These are phyloP conservation scores for Diglossa cyanea DNA, from an alignment of 2,797 vertebrate species.

Conservation along the genomic window DNA sequence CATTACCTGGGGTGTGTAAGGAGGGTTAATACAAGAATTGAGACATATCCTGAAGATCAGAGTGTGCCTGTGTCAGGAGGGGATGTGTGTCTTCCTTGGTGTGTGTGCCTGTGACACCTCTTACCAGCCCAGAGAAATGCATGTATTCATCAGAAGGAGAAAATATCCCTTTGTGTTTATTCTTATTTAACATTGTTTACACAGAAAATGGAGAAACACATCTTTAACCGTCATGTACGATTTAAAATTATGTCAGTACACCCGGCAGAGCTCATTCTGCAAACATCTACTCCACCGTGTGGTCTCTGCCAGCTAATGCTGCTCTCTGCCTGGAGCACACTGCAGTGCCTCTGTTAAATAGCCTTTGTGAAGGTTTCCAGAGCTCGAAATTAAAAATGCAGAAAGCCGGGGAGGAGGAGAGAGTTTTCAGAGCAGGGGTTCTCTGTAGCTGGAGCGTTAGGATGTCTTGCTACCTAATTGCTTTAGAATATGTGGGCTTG, in stretches of 20 bases:
- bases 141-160: slow-evolving; percentile 43
- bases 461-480: slow-evolving; percentile 50
- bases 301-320: slow-evolving; percentile 62
- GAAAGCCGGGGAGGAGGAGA: background rate
- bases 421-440: background rate
- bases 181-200: slow-evolving; percentile 70
- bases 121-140: slow-evolving; percentile 4
- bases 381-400: slow-evolving; percentile 36
- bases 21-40: background rate
- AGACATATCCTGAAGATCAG: slow-evolving; percentile 24
- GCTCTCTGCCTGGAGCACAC: slow-evolving; percentile 15
- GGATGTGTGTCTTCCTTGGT: background rate
- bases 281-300: slow-evolving; percentile 72
- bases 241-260: slow-evolving; percentile 47
- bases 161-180: slow-evolving; percentile 57
- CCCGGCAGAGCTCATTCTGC: slow-evolving; percentile 39
- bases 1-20: background rate
- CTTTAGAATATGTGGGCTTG: background rate
- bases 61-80: background rate
- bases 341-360: slow-evolving; percentile 35
- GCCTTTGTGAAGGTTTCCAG: slow-evolving; percentile 45
- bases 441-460: slow-evolving; percentile 2
- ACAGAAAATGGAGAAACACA: slow-evolving; percentile 69
- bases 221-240: slow-evolving; percentile 52
- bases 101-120: background rate